phyloP scores from a whole-genome alignment of 2,113 vertebrate species.

The Empidonax alnorum region DNA sequence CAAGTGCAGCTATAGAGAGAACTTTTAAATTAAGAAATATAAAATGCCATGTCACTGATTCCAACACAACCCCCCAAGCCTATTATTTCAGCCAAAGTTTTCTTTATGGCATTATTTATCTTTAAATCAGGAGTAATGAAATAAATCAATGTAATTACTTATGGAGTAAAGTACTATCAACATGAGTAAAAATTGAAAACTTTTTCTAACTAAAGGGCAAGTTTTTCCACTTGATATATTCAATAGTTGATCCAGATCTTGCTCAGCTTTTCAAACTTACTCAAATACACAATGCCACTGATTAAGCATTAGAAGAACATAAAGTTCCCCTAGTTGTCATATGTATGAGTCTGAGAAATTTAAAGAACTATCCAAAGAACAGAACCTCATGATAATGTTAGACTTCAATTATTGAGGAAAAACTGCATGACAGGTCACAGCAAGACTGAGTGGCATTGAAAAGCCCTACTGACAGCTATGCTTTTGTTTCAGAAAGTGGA shows the following conservation, averaged over 20 bases:
- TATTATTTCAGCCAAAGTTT: background rate
- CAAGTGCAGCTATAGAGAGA: background rate
- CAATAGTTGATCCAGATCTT: background rate
- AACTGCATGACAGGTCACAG: background rate
- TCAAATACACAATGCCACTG: background rate
- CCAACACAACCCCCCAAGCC: too few relatives aligned
- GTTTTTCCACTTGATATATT: background rate
- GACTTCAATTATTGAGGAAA: background rate
- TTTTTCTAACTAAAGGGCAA: background rate
- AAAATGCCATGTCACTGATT: background rate
- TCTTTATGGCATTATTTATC: background rate
- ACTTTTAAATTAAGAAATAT: background rate
- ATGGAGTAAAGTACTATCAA: background rate
- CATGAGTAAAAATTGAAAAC: background rate
- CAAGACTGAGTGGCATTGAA: background rate
- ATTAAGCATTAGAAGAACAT: background rate
- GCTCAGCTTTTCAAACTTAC: background rate
- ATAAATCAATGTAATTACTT: background rate
- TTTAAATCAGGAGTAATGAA: background rate
- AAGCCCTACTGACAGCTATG: background rate
- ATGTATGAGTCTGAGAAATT: background rate
- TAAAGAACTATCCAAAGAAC: background rate
- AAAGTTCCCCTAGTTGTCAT: background rate
- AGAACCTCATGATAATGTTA: background rate
- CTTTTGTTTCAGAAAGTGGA: constrained; percentile 10